phyloP scores from a whole-genome alignment of 2,797 vertebrate species.

The Luscinia megarhynchos region DNA sequence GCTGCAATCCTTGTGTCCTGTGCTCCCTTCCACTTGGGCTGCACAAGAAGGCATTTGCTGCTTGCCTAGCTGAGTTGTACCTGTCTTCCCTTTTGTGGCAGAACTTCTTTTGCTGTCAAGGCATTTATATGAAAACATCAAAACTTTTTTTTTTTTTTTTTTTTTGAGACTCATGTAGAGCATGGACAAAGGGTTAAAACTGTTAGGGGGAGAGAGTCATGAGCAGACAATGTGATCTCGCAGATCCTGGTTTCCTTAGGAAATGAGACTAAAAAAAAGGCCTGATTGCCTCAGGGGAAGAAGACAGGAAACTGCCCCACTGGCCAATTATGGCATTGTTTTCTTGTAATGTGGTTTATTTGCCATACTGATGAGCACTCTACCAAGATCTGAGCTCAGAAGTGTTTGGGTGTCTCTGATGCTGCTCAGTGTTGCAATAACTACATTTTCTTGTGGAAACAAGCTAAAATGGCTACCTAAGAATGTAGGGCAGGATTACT shows the following conservation, averaged over 20 bases:
- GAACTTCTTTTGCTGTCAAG: not conserved
- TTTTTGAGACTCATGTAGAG: not conserved
- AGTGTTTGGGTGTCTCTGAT: not conserved
- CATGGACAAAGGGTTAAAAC: slow-evolving; percentile 59
- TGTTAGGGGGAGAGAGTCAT: not conserved
- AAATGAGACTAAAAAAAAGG: slow-evolving; percentile 55
- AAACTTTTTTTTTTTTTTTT: not conserved
- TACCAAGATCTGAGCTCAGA: not conserved
- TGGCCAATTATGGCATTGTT: slow-evolving; percentile 66
- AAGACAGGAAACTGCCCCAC: slow-evolving; percentile 62
- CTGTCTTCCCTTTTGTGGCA: not conserved
- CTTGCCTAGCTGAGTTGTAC: not conserved
- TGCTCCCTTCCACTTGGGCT: not conserved
- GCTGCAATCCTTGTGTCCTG: not conserved
- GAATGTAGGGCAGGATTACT: not conserved
- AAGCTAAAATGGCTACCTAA: not conserved
- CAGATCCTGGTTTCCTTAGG: slow-evolving; percentile 65
- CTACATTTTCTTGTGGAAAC: not conserved
- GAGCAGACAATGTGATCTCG: slow-evolving; percentile 54
- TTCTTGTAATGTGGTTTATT: slow-evolving; percentile 49
- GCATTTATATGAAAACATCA: not conserved
- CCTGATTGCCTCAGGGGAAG: slow-evolving; percentile 61
- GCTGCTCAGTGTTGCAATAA: not conserved
- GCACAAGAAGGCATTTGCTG: not conserved
- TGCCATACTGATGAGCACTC: not conserved